Evolutionary conservation across 2,888 invertebrate species (phyloP), one percentile per base, ranked within the genome.

Genomic region (Matsumyia berberina): DNA sequence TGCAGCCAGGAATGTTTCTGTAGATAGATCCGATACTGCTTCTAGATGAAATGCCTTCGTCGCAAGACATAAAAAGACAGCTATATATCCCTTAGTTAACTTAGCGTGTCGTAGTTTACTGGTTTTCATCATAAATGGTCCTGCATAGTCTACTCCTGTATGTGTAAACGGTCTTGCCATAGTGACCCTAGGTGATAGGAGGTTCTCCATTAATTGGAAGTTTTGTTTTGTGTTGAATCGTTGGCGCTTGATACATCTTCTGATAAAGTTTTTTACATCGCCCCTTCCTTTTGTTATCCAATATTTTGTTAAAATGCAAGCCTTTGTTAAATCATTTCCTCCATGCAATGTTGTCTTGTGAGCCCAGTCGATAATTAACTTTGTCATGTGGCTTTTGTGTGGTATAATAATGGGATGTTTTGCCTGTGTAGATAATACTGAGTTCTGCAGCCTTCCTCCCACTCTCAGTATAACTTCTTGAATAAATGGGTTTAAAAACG

Each of bases 1-100:
- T 0, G 87, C 86, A 0, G 87, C 87, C 1, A 88, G 12, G 57
- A 88, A 89, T 0, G 87, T 77, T 12, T 87, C 83, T 4, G 88
- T 86, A 1, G 77, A 69, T n/a, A 81, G 19, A 55, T 82, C 78
- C 1, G 66, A 39, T 17, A 67, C 82, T 44, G 69, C 4, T 58
- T 83, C 86, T 19, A 44, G 24, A 24, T 24, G 24, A 24, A 24
- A 24, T 24, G 24, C 24, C 24, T 24, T 24, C 24, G 24, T 24
- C 24, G 24, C 24, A 24, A 24, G 24, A 24, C 24, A 86, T n/a
- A 70, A 35, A 19, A 80, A 87, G 1, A 86, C 24, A 0, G 70
- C 77, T 1, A 81, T n/a, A 35, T 82, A 86, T 15, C 37, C 62
- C 76, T 85, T 24, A 7, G 29, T 49, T 2, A 9, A 19, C 9